These are phyloP conservation scores for Drosophila hydei DNA, from an alignment of 1,140 invertebrate genomes.

Conservation along the genomic window DNA sequence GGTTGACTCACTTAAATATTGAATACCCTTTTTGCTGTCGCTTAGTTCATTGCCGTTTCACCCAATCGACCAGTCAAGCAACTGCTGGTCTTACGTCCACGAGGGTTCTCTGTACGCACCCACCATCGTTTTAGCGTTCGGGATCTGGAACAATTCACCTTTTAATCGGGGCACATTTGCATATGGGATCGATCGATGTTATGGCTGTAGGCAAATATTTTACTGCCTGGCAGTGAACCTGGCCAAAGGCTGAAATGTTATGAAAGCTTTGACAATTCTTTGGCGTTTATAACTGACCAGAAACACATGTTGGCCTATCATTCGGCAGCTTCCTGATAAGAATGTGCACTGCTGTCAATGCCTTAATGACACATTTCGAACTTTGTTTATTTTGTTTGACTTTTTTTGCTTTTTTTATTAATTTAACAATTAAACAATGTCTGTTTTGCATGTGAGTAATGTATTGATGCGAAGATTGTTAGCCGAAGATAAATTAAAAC, in stretches of 20 bases:
- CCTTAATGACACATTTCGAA: constrained; percentile 57
- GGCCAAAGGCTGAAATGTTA: not conserved
- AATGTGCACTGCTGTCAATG: constrained; percentile 66
- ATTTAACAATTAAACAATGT: constrained; percentile 62
- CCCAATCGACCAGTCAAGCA: constrained; percentile 43
- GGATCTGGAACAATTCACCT: constrained; percentile 71
- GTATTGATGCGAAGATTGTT: constrained; percentile 44
- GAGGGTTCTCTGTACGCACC: constrained; percentile 55
- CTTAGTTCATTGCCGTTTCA: constrained; percentile 74
- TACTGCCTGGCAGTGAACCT: constrained; percentile 43
- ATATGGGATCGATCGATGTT: constrained; percentile 2
- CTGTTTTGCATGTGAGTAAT: constrained; percentile 51
- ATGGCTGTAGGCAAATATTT: not conserved
- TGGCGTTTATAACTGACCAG: no score
- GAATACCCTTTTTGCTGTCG: constrained; percentile 15
- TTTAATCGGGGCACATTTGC: constrained; percentile 63
- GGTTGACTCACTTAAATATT: constrained; percentile 33
- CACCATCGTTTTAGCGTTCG: constrained; percentile 29
- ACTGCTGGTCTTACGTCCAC: constrained; percentile 52
- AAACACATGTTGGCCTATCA: constrained; percentile 10
- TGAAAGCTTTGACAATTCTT: not conserved
- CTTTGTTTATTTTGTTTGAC: not conserved
- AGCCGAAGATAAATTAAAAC: constrained; percentile 61
- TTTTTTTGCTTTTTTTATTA: constrained; percentile 30
- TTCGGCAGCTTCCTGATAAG: constrained; percentile 49